Conservation (phyloP, 2,113 vertebrate genomes). For the Rissa tridactyla region DNA sequence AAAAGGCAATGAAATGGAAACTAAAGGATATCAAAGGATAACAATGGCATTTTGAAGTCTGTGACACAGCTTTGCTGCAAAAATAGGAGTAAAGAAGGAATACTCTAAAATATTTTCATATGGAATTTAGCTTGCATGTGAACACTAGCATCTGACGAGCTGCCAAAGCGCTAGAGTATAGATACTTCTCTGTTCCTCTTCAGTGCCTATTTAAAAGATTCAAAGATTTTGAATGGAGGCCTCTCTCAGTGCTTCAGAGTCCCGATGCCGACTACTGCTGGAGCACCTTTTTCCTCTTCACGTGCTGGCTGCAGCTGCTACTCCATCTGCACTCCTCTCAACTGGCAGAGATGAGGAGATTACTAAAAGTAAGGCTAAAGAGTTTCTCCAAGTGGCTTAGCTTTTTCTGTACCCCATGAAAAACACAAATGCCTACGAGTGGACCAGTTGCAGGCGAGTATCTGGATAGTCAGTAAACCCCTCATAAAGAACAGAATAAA, state of each 20-base stretch:
- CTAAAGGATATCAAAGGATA: neutral
- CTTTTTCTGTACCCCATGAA: neutral
- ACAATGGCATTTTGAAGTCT: neutral
- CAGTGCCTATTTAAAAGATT: neutral
- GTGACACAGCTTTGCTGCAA: neutral
- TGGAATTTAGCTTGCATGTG: neutral
- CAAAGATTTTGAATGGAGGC: neutral
- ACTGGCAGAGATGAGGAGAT: neutral
- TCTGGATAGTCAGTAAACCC: neutral
- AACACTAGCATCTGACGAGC: neutral
- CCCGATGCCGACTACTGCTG: neutral
- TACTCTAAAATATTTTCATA: neutral
- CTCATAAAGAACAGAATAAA: neutral
- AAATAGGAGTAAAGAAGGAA: neutral
- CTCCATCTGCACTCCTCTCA: neutral
- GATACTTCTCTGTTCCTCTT: neutral
- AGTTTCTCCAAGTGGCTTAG: neutral
- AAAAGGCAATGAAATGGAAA: neutral
- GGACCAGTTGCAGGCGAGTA: neutral
- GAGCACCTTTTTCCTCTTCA: neutral
- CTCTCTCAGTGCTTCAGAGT: neutral
- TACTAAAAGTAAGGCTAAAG: neutral
- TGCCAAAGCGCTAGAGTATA: neutral
- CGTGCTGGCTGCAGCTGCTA: neutral
- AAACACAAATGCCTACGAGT: neutral